Evolutionary conservation across 2,888 invertebrate species (phyloP), one percentile per base, ranked within the genome.

Genomic region (Cenopis cana): DNA sequence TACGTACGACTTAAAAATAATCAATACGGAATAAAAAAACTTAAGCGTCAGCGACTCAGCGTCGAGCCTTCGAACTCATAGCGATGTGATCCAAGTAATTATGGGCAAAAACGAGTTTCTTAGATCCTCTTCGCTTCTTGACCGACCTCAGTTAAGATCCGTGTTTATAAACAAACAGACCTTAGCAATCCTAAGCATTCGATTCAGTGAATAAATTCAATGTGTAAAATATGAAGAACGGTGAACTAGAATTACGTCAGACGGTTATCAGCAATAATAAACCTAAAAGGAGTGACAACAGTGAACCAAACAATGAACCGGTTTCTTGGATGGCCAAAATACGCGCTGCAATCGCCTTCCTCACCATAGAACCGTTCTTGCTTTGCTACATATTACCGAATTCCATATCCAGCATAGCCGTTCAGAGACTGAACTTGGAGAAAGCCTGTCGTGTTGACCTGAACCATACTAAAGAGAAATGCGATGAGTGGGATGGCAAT

Each of bases 291-390:
- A 75, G 74, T 74, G 69, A 29, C 18, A 55, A 50, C 4, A 56
- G 50, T 38, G 61, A 56, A 38, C 74, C 65, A 18, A 46, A 66
- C 61, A 36, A 54, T 65, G 61, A 76, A 76, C 64, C 77, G 6
- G 69, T 76, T 61, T 75, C 83, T 2, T 74, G 76, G 54, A 52
- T 65, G 4, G 73, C 77, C 59, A 74, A 76, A 60, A 73, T 88
- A 1, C 77, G 76, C 72, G 81, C 75, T 18, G 70, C 82, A 49
- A 75, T 89, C 9, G 79, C 75, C 4, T 89, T 87, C 74, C 86
- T 96, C 18, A 95, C 96, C 0, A 95, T 96, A 1, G 96, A 96
- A 83, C 96, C 96, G 0, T 94, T 95, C 79, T 82, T 96, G 59
- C 85, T 95, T 9, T 95, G 94, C 75, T 96, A 95, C 78, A 90